Evolutionary conservation across 2,888 invertebrate species (phyloP), one percentile per base, ranked within the genome.

Genomic region (Nomada goodeniana): DNA sequence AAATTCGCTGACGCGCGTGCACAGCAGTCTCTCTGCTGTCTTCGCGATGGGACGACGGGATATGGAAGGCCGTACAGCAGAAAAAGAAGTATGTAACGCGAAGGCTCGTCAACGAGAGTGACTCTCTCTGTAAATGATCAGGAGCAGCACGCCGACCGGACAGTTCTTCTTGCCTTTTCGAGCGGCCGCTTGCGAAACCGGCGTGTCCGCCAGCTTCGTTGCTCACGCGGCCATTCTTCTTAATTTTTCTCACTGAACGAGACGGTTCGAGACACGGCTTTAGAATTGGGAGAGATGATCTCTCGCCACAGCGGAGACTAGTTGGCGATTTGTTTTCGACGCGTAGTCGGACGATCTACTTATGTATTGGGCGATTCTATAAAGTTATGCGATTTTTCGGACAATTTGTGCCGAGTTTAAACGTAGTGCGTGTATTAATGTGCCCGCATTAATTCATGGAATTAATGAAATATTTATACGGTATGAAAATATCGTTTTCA

Each of bases 71-170:
- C 60, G 57, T 36, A 50, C 42, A 26, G 65, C 47, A 72, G 82
- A 75, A 76, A 78, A 75, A 80, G 80, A 80, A 80, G 71, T 67
- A 53, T 53, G 57, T 57, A 73, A 73, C 55, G 79, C 83, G 59
- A 83, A 69, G 23, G 69, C 67, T 76, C 76, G 76, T 76, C 75
- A 71, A 82, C 63, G 63, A 71, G 69, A 82, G 47, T 26, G 65
- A 63, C 73, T 80, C 72, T 73, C 65, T 72, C 80, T 80, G 80
- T 80, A 80, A 80, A 80, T 73, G 80, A 80, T 80, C 73, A 80
- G 60, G 52, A 79, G 80, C 74, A 53, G 80, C 74, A 53, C 69
- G 64, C 50, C 44, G 68, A 47, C 63, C 26, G 47, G 60, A 64
- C 61, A 52, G 68, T 52, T 68, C 50, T 29, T 60, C 52, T 60